Evolutionary conservation across 2,888 invertebrate species (phyloP).

Genomic region (Yponomeuta malinellus): DNA sequence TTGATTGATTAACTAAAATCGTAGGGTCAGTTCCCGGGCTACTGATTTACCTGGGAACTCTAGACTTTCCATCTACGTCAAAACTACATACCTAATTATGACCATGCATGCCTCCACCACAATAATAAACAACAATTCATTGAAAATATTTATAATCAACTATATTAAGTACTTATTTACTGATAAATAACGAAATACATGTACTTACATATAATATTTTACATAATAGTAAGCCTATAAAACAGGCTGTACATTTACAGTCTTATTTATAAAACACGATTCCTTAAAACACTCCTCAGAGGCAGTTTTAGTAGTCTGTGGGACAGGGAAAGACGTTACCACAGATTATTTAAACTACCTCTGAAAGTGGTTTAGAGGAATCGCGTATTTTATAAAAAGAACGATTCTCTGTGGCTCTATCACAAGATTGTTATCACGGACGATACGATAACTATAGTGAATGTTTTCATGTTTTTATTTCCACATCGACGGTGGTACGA

Average conservation of each 20-base stretch:
- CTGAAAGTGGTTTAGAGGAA: background rate
- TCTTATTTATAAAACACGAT: no score
- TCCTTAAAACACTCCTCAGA: no score
- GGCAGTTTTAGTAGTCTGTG: no score
- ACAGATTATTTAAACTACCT: no score
- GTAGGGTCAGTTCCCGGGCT: background rate
- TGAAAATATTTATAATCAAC: background rate
- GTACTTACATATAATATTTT: background rate
- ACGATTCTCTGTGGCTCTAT: no score
- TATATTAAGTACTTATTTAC: background rate
- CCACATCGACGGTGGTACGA: no score
- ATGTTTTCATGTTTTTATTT: no score
- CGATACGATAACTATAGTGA: no score
- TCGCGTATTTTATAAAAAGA: no score
- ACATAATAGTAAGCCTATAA: slow-evolving; percentile 11
- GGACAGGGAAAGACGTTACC: no score
- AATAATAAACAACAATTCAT: background rate
- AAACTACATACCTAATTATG: background rate
- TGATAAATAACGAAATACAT: background rate
- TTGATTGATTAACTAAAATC: no score
- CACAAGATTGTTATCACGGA: no score
- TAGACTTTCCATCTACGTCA: background rate
- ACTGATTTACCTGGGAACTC: background rate
- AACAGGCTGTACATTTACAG: background rate
- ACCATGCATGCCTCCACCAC: background rate